A percentile compares a stretch with the other conserved stretches of the same genome.
These are phyloP conservation scores for Agrypnia vestita DNA, from an alignment of 1,140 invertebrate genomes.

Conservation along the genomic window DNA sequence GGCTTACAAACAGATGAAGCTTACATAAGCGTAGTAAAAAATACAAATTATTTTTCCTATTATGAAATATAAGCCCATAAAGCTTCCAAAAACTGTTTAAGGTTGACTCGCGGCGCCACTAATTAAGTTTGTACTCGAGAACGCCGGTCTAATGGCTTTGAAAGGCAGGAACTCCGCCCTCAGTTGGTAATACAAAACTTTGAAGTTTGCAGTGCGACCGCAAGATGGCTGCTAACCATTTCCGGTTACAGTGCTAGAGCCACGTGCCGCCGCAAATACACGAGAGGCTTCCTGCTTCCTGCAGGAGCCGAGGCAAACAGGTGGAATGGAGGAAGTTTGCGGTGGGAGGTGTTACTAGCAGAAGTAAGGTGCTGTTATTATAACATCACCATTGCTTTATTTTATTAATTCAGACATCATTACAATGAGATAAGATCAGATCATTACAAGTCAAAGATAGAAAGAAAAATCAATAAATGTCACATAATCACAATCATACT, in stretches of 20 bases:
- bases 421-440: too few species aligned
- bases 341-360: not conserved
- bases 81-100: not conserved
- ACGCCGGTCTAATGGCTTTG: not conserved
- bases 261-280: conserved; percentile 26
- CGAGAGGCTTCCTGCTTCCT: conserved; percentile 18
- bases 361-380: not conserved
- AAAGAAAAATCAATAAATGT: too few species aligned
- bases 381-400: not conserved
- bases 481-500: too few species aligned
- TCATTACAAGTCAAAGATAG: too few species aligned
- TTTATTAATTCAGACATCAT: not conserved
- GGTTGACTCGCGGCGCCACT: not conserved
- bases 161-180: not conserved
- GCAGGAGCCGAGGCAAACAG: conserved; percentile 8
- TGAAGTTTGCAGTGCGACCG: conserved; percentile 14
- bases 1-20: too few species aligned
- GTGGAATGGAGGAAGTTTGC: not conserved
- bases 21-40: too few species aligned
- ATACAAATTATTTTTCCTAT: not conserved
- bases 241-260: conserved; percentile 25
- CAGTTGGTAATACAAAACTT: not conserved
- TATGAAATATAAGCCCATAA: not conserved
- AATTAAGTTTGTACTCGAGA: not conserved
- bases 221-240: conserved; percentile 33